Conservation (phyloP, 2,113 vertebrate species). For the Siniperca knerii region DNA sequence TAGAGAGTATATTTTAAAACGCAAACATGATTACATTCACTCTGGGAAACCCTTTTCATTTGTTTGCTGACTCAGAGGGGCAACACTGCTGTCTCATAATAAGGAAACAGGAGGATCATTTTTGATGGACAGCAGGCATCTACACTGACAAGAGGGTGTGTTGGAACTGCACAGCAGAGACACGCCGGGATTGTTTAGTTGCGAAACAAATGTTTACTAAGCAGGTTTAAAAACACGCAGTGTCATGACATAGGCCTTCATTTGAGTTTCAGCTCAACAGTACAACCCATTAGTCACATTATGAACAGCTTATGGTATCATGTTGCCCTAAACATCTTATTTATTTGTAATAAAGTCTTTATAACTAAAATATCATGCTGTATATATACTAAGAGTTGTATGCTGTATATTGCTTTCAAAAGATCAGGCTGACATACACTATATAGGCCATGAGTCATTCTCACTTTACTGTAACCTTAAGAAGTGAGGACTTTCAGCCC, state of each 20-base stretch:
- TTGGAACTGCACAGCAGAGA: constrained; percentile 42
- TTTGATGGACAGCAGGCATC: constrained; percentile 32
- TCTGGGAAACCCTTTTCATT: constrained; percentile 67
- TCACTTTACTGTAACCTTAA: constrained; percentile 56
- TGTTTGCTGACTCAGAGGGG: constrained; percentile 70
- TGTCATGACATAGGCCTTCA: constrained; percentile 3
- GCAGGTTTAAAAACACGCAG: neutral
- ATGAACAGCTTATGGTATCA: neutral
- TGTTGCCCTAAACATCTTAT: neutral
- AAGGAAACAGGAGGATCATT: constrained; percentile 35
- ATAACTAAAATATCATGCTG: neutral
- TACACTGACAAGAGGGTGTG: constrained; percentile 33
- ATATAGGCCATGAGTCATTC: constrained; percentile 61
- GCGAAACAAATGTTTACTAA: constrained; percentile 60
- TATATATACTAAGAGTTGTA: neutral
- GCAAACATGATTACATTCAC: constrained; percentile 8
- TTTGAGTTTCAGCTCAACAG: constrained; percentile 18
- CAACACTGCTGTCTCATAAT: constrained; percentile 42
- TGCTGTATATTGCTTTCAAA: neutral
- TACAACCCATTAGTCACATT: neutral
- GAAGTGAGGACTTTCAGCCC: constrained; percentile 21
- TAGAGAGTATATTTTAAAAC: neutral
- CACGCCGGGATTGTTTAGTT: constrained; percentile 57
- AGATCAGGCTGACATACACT: constrained; percentile 19
- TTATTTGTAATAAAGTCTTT: neutral